Conservation (phyloP, 2,797 vertebrate genomes). For the Pterois miles region DNA sequence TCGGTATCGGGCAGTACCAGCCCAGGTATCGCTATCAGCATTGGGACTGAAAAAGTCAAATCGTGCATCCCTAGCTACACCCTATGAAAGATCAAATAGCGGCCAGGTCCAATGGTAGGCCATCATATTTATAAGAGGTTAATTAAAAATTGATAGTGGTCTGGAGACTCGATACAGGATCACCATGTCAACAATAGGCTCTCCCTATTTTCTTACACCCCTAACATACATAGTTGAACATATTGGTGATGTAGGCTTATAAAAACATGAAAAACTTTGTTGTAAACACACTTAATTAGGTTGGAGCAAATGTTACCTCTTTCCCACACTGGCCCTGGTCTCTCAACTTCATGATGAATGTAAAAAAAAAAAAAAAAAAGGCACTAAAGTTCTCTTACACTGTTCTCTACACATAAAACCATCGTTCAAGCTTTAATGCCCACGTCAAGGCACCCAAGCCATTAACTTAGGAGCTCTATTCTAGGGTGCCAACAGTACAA, state of each 20-base stretch:
- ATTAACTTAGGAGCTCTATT: conserved; percentile 63
- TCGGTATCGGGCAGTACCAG: too few relatives aligned
- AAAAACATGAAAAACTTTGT: conserved; percentile 1
- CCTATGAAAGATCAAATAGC: too few relatives aligned
- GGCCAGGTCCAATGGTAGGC: too few relatives aligned
- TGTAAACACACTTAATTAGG: conserved; percentile 3
- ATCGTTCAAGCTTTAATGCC: conserved; percentile 58
- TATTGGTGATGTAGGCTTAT: neutral
- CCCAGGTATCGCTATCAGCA: too few relatives aligned
- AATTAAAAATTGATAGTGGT: too few relatives aligned
- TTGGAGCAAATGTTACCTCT: conserved; percentile 64
- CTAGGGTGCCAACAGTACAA: conserved; percentile 63
- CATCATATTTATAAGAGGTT: too few relatives aligned
- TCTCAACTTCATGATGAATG: conserved; percentile 38
- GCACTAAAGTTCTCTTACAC: conserved; percentile 32
- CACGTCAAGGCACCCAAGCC: conserved; percentile 60
- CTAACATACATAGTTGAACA: too few relatives aligned
- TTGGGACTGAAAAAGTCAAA: too few relatives aligned
- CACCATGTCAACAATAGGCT: too few relatives aligned
- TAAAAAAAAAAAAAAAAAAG: conserved; percentile 19
- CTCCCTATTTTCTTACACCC: too few relatives aligned
- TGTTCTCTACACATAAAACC: conserved; percentile 50
- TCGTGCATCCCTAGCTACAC: too few relatives aligned
- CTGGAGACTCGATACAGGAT: too few relatives aligned
- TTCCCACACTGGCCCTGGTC: conserved; percentile 62